phyloP scores from a whole-genome alignment of 2,888 invertebrate species.

The Drosophila conformis region DNA sequence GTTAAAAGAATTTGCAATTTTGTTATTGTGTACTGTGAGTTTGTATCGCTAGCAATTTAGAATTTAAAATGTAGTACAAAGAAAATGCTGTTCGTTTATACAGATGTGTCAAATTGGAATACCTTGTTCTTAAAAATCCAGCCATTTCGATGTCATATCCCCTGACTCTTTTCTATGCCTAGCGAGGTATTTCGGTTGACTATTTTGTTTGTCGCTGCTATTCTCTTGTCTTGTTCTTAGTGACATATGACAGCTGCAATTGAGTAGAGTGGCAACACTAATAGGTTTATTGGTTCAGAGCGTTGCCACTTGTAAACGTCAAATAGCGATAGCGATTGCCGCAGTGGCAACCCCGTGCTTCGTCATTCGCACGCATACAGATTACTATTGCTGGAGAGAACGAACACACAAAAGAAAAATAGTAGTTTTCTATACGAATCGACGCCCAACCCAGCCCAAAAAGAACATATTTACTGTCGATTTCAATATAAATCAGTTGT shows the following conservation, averaged over 20 bases:
- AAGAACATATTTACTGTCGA: conserved; percentile 62
- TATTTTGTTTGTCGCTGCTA: conserved; percentile 48
- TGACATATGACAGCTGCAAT: conserved; percentile 43
- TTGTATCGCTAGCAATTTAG: not conserved
- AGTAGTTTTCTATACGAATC: conserved; percentile 70
- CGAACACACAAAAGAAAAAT: conserved; percentile 73
- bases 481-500: conserved; percentile 54
- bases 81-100: conserved; percentile 19
- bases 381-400: conserved; percentile 66
- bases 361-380: conserved; percentile 74
- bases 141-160: conserved; percentile 69
- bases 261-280: conserved; percentile 36
- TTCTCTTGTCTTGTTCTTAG: conserved; percentile 47
- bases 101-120: conserved; percentile 14
- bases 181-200: conserved; percentile 15
- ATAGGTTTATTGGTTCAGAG: conserved; percentile 3
- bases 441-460: conserved; percentile 81
- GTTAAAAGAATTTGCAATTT: not conserved
- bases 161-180: not conserved
- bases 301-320: conserved; percentile 57
- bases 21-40: not conserved
- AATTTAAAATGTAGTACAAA: conserved; percentile 8
- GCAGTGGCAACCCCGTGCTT: conserved; percentile 67
- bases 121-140: conserved; percentile 80
- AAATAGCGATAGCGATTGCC: conserved; percentile 38